Base-by-base conservation (phyloP, 1,140 invertebrate genomes). In the Heliothis virescens region DNA sequence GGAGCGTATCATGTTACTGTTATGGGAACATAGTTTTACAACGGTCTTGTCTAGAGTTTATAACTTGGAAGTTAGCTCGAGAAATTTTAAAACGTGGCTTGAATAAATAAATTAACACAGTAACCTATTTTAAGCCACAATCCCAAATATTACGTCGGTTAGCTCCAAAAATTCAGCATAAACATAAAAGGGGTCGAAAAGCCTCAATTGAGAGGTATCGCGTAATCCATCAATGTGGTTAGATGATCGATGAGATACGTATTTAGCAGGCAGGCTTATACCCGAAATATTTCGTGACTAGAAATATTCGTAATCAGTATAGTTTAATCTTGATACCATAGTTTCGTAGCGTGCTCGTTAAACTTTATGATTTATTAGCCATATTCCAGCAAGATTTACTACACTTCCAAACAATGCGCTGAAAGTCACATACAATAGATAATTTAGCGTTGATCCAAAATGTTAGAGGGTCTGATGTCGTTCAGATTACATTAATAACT, bases 291-390 rank as follows among this genome's bases (percentile, higher is more conserved):
- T 63, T 76, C 74, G 74, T 75, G 60, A 63, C 74, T 29, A 65
- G 60, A 76, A 76, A 63, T 75, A 75, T 62, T 62, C 55, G 34
- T 57, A 75, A 75, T 75, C 72, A 67, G 26, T 77, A 65, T 21
- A 12, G 29, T 55, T 77, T 18, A 13, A 59, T 78, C 63, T 69
- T 69, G 62, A 57, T 55, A 16, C 34, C 18, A 67, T 57, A 69
- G 53, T 69, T 48, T 29, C 13, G 48, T 50, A 47, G 13, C 12
- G 15, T 21, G 55, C 16, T 74, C 34, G 59, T 55, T 55, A 53
- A 76, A 76, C 59, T 79, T 79, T 34, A 60, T 60, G 67, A 79
- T 79, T 79, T 79, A 79, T 72, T 29, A 34, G 65, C 13, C 55
- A 79, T 13, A 79, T 60, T 72, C 29, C 41, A 26, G 18, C 18